A percentile compares a stretch with the other conserved stretches of the same genome.
These are phyloP conservation scores for Lampropteryx suffumata DNA, from an alignment of 2,888 invertebrate genomes.

Conservation along the genomic window DNA sequence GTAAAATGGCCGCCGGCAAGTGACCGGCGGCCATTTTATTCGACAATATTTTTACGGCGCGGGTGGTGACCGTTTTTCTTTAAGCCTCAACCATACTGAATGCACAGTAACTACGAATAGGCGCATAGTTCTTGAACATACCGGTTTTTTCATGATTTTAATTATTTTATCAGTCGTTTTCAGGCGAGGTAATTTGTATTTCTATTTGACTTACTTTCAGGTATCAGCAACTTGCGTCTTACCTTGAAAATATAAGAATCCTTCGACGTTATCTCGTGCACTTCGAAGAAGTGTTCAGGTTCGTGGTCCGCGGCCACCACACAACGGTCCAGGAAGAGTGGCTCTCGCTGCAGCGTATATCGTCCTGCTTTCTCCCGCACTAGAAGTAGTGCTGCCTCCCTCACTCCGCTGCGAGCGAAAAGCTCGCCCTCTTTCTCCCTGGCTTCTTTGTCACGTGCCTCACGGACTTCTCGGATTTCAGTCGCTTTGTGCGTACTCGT, in stretches of 20 bases:
- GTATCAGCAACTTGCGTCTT: too few relatives aligned
- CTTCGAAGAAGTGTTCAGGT: conserved; percentile 96
- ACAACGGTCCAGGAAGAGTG: conserved; percentile 94
- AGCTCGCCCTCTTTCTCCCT: conserved; percentile 72
- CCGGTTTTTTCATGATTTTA: too few relatives aligned
- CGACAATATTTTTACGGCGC: too few relatives aligned
- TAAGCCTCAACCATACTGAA: too few relatives aligned
- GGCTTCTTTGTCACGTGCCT: conserved; percentile 72
- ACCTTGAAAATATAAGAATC: conserved; percentile 98
- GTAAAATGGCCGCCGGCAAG: too few relatives aligned
- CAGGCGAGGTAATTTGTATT: too few relatives aligned
- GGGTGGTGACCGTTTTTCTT: too few relatives aligned
- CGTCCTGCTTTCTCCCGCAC: conserved; percentile 95
- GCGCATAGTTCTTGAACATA: too few relatives aligned
- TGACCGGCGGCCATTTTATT: too few relatives aligned
- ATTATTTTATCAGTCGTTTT: too few relatives aligned
- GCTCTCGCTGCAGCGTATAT: conserved; percentile 93
- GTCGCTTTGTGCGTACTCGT: conserved; percentile 87
- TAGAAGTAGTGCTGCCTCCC: conserved; percentile 93
- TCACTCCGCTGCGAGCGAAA: conserved; percentile 90
- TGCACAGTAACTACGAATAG: too few relatives aligned
- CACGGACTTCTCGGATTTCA: conserved; percentile 86
- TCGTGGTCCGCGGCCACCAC: conserved; percentile 95
- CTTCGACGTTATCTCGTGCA: conserved; percentile 95
- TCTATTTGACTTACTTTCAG: too few relatives aligned